phyloP scores from a whole-genome alignment of 2,888 invertebrate genomes.

The Drosophila histrio region DNA sequence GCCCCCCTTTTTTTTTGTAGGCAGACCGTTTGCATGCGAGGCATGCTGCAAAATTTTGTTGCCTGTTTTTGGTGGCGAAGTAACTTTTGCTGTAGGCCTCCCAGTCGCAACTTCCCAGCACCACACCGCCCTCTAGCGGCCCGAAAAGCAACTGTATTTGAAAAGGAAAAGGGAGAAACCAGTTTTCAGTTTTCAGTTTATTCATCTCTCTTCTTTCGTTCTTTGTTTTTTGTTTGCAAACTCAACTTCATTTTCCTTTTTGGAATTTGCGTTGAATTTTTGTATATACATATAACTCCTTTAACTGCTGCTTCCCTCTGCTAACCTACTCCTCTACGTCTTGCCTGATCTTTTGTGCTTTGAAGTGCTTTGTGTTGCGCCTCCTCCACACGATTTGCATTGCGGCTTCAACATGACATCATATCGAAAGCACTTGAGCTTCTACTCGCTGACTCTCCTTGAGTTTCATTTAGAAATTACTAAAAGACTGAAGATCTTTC shows the following conservation, averaged over 20 bases:
- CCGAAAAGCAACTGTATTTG: slow-evolving; percentile 82
- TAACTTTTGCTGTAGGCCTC: background rate
- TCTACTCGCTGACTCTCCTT: background rate
- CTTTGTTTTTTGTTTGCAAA: slow-evolving; percentile 16
- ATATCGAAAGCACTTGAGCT: slow-evolving; percentile 12
- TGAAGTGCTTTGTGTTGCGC: slow-evolving; percentile 12
- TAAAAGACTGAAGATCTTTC: background rate
- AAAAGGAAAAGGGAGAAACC: slow-evolving; percentile 83
- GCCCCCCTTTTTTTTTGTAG: background rate
- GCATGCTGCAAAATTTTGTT: slow-evolving; percentile 4
- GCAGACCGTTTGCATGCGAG: background rate
- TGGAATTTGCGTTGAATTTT: slow-evolving; percentile 47
- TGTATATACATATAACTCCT: slow-evolving; percentile 18
- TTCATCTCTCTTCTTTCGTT: slow-evolving; percentile 9
- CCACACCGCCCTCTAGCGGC: slow-evolving; percentile 7
- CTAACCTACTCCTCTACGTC: background rate
- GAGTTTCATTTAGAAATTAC: background rate
- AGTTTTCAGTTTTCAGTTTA: slow-evolving; percentile 64
- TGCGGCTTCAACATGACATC: slow-evolving; percentile 34
- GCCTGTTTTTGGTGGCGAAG: background rate
- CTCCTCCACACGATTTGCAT: slow-evolving; percentile 34
- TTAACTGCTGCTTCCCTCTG: slow-evolving; percentile 3
- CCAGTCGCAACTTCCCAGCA: background rate
- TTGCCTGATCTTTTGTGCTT: background rate
- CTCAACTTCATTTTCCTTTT: slow-evolving; percentile 73